Percentiles rank a stretch among this genome's conserved stretches.
phyloP scores from a whole-genome alignment of 2,797 vertebrate species.

The Megalops cyprinoides region DNA sequence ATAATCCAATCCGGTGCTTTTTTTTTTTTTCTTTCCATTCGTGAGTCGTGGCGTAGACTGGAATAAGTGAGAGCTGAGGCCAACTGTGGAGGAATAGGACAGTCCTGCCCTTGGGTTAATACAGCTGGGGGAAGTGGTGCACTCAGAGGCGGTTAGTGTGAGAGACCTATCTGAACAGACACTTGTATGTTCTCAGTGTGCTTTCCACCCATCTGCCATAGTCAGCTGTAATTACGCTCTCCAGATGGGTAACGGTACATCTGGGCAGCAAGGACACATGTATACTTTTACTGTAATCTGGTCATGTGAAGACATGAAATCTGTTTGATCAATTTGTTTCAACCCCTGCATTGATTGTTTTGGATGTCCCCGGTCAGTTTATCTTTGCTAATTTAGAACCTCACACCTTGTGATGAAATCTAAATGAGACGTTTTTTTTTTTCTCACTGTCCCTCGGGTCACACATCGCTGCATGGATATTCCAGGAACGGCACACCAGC shows the following conservation, averaged over 20 bases:
- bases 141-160: no score
- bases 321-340: not conserved
- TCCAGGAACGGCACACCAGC: not conserved
- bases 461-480: not conserved
- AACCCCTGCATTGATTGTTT: not conserved
- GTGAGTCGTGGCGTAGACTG: conserved; percentile 63
- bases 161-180: no score
- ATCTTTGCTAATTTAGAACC: conserved; percentile 22
- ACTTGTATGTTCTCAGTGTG: no score
- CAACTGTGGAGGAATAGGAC: not conserved
- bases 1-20: conserved; percentile 63
- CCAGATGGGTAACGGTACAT: no score
- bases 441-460: conserved; percentile 11
- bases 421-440: conserved; percentile 29
- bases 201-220: no score
- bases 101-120: no score
- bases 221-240: no score
- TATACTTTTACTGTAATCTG: no score
- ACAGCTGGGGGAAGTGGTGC: not conserved
- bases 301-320: no score
- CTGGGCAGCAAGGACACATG: not conserved
- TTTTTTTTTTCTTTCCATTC: no score
- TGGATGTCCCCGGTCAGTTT: conserved; percentile 12
- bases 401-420: conserved; percentile 7
- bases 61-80: not conserved